These are phyloP conservation scores for Siderastrea siderea DNA, from an alignment of 92 coral and sea anemone species.

Conservation along the genomic window DNA sequence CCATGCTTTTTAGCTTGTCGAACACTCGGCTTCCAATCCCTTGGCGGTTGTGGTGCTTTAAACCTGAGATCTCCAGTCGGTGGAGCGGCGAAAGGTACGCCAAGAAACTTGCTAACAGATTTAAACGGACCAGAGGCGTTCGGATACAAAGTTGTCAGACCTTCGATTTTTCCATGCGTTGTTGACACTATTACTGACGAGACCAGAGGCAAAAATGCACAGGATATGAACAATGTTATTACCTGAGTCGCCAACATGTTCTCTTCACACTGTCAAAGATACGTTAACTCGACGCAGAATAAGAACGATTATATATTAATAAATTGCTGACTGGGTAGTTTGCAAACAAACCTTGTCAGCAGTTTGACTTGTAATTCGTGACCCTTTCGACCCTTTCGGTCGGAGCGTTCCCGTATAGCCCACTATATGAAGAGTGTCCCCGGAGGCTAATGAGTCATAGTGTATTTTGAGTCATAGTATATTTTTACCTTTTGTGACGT, in stretches of 20 bases:
- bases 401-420: too few relatives aligned
- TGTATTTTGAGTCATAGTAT: too few relatives aligned
- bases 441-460: too few relatives aligned
- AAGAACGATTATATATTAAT: too few relatives aligned
- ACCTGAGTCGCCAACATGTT: background rate
- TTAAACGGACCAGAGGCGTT: conserved; percentile 18
- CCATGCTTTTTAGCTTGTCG: conserved; percentile 47
- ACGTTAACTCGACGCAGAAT: too few relatives aligned
- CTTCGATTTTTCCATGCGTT: conserved; percentile 12
- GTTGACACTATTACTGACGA: background rate
- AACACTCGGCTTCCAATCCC: conserved; percentile 53
- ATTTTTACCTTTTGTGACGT: too few relatives aligned
- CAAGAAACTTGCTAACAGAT: conserved; percentile 58
- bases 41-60: conserved; percentile 53
- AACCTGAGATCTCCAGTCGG: conserved; percentile 63
- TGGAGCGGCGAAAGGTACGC: conserved; percentile 30
- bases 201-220: background rate
- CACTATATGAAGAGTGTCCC: too few relatives aligned
- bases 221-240: background rate
- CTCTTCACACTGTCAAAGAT: background rate
- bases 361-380: too few relatives aligned
- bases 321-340: too few relatives aligned
- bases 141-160: background rate
- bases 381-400: too few relatives aligned
- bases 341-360: too few relatives aligned